A percentile compares a stretch with the other conserved stretches of the same genome.
phyloP scores from a whole-genome alignment of 2,797 vertebrate genomes.

The Eptatretus atami region DNA sequence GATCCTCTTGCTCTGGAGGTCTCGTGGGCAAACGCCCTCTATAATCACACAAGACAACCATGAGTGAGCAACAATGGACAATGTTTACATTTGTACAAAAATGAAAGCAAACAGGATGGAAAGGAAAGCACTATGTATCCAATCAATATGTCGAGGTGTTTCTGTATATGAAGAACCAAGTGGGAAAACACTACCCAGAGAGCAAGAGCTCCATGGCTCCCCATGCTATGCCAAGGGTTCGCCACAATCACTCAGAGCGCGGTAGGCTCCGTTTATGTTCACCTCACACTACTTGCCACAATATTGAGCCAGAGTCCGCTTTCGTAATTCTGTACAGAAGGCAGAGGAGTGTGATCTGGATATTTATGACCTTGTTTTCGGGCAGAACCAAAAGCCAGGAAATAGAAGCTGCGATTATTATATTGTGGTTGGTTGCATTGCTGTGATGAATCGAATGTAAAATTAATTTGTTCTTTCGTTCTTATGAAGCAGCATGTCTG shows the following conservation, averaged over 20 bases:
- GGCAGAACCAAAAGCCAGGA: too few species aligned
- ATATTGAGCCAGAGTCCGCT: conserved; percentile 68
- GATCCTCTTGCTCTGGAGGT: conserved; percentile 50
- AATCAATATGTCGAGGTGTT: too few species aligned
- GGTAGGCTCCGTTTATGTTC: conserved; percentile 83
- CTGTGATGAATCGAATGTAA: too few species aligned
- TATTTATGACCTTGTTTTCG: too few species aligned
- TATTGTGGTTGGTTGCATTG: too few species aligned
- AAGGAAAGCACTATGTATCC: too few species aligned
- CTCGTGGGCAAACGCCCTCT: conserved; percentile 58
- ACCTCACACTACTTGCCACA: conserved; percentile 59
- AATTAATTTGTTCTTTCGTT: too few species aligned
- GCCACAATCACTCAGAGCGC: conserved; percentile 82
- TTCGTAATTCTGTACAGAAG: conserved; percentile 41
- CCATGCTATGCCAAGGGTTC: conserved; percentile 70
- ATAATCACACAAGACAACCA: conserved; percentile 10
- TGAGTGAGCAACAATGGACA: not conserved
- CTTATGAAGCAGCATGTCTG: too few species aligned
- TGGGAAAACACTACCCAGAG: conserved; percentile 28
- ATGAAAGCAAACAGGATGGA: too few species aligned
- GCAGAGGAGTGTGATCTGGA: not conserved
- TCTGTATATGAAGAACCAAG: not conserved
- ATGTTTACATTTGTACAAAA: too few species aligned
- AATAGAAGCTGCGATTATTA: too few species aligned
- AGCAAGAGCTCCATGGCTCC: conserved; percentile 65